Evolutionary conservation across 2,797 vertebrate species (phyloP), one percentile per base, ranked within the genome.

Genomic region (Limosa lapponica): DNA sequence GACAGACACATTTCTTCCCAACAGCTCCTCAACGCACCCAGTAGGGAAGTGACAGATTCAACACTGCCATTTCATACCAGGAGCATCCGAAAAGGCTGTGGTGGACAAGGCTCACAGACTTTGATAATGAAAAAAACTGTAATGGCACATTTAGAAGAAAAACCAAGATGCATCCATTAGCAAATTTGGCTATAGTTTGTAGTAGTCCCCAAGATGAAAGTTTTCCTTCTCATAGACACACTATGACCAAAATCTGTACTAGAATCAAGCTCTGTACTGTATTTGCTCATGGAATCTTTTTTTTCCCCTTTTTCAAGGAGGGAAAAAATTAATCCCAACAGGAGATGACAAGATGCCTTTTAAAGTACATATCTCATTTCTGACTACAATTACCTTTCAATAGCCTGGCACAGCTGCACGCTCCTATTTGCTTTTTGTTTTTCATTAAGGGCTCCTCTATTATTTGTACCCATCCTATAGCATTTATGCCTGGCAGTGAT

Each of bases 351-450:
- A 94, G 82, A 82, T 89, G 92, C 90, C 87, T 97, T 96, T 96
- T 93, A 91, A 94, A 98, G 92, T 82, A 88, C 93, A 90, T 95
- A 96, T 73, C 94, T 96, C 95, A 94, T 96, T 98, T 97, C 84
- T 95, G 84, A 91, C 78, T 94, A 95, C 92, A 97, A 98, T 97
- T 95, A 95, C 91, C 91, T 97, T 96, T 88, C 96, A 91, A 94
- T 89, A 95, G 94, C 94, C 81, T 96, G 94, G 95, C 93, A 95
- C 97, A 97, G 96, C 96, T 97, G 95, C 92, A 93, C 25, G 22
- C 71, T 95, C 90, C 85, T 93, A 89, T 97, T 96, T 96, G 89
- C 82, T 95, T 95, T 95, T 92, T 96, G 93, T 96, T 96, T 95
- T 94, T 97, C 97, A 97, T 98, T 98, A 97, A 95, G 59, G 66